phyloP scores from a whole-genome alignment of 1,140 invertebrate species.

The Lepidurus apus region DNA sequence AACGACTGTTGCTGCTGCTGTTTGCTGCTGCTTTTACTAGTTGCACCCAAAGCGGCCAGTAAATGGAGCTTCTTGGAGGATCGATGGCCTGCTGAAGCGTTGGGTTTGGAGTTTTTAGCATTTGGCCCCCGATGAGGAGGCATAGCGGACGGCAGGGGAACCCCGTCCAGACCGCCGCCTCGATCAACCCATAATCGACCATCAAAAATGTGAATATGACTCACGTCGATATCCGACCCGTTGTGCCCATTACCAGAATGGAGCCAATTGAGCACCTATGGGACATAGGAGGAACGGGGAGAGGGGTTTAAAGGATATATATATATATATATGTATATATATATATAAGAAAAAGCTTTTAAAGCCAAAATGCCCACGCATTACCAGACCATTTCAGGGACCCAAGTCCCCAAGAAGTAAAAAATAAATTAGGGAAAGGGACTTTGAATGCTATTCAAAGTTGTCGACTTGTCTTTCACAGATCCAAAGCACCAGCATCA shows the following conservation, averaged over 20 bases:
- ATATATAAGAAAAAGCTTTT: too few species aligned
- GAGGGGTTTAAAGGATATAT: too few species aligned
- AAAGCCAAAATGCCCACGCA: too few species aligned
- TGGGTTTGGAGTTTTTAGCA: background rate
- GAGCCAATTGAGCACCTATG: conserved; percentile 30
- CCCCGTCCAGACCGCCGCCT: conserved; percentile 23
- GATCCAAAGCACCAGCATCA: too few species aligned
- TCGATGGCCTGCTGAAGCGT: background rate
- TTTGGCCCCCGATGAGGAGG: background rate
- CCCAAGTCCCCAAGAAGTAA: too few species aligned
- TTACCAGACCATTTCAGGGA: too few species aligned
- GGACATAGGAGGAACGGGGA: background rate
- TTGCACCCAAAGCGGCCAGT: background rate
- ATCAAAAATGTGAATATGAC: conserved; percentile 29
- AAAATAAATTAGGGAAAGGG: too few species aligned
- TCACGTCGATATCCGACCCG: conserved; percentile 13
- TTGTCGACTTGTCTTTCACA: too few species aligned
- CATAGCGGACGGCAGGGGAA: background rate
- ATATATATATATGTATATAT: too few species aligned
- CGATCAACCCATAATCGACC: conserved; percentile 30
- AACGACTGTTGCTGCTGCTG: background rate
- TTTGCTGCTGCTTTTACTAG: background rate
- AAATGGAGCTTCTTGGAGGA: background rate
- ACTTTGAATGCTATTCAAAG: too few species aligned
- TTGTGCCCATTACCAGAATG: conserved; percentile 9